These are phyloP conservation scores for Notarius quadriscutis DNA, from an alignment of 2,113 vertebrate genomes.

Conservation along the genomic window DNA sequence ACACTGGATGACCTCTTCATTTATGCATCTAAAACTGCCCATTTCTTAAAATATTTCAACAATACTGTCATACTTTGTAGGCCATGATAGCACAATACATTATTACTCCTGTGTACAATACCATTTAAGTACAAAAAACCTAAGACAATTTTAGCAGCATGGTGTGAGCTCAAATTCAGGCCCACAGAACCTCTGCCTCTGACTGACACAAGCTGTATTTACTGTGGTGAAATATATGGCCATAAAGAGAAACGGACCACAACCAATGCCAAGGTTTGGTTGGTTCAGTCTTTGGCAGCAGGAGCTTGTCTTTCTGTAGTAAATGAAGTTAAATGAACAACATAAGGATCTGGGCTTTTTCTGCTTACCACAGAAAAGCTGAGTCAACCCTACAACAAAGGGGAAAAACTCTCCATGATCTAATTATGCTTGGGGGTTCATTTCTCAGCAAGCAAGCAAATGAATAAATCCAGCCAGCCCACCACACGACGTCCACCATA, in stretches of 20 bases:
- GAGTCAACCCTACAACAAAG: conserved; percentile 41
- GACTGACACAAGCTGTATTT: neutral
- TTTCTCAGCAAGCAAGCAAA: conserved; percentile 28
- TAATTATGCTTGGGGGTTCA: conserved; percentile 37
- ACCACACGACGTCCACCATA: neutral
- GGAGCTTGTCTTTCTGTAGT: conserved; percentile 15
- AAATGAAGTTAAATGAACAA: conserved; percentile 23
- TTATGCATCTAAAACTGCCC: neutral
- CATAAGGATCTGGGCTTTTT: conserved; percentile 33
- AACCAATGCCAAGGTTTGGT: conserved; percentile 8
- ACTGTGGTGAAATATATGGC: conserved; percentile 7
- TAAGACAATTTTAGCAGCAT: neutral
- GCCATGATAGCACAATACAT: neutral
- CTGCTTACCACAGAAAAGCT: conserved; percentile 30
- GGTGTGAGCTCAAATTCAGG: neutral
- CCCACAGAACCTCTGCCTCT: neutral
- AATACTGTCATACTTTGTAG: neutral
- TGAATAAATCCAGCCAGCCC: too few species aligned
- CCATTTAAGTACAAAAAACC: neutral
- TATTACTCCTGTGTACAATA: neutral
- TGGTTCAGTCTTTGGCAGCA: neutral
- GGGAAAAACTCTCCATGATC: conserved; percentile 22
- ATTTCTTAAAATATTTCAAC: conserved; percentile 1
- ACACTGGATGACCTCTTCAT: neutral
- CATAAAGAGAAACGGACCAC: conserved; percentile 10